Evolutionary conservation across 2,888 invertebrate species (phyloP).

Genomic region (Parascotia fuliginaria): DNA sequence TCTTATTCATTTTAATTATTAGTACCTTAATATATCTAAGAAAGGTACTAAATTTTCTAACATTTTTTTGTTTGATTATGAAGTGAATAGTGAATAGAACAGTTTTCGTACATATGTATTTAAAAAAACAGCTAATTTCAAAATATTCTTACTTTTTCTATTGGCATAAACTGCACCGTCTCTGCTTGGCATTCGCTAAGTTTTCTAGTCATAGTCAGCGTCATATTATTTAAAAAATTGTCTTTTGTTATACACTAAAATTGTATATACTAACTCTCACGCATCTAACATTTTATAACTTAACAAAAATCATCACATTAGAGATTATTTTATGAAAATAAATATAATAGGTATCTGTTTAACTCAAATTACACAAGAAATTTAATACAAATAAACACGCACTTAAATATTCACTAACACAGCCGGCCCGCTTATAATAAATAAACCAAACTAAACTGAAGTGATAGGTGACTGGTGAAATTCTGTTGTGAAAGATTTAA

Average conservation of each 20-base stretch:
- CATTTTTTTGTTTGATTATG: too few relatives aligned
- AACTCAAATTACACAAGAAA: conserved; percentile 22
- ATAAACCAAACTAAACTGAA: conserved; percentile 27
- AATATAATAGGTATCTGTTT: conserved; percentile 2
- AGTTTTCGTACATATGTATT: too few relatives aligned
- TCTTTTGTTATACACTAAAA: conserved; percentile 13
- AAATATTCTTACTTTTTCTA: conserved; percentile 72
- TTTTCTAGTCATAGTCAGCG: conserved; percentile 80
- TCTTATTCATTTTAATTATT: too few relatives aligned
- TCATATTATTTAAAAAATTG: conserved; percentile 55
- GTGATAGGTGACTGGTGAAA: too few relatives aligned
- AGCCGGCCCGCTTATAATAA: conserved; percentile 4
- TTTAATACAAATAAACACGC: conserved; percentile 16
- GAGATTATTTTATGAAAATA: background rate
- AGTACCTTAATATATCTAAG: too few relatives aligned
- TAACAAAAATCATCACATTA: background rate
- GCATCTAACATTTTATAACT: conserved; percentile 16
- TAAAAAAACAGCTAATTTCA: too few relatives aligned
- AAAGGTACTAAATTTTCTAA: too few relatives aligned
- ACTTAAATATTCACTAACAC: conserved; percentile 12
- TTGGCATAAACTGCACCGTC: conserved; percentile 78
- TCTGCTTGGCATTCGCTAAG: conserved; percentile 77
- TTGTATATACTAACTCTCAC: conserved; percentile 9
- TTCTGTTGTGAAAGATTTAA: too few relatives aligned
- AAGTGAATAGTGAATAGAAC: too few relatives aligned